A percentile compares a stretch with the other conserved stretches of the same genome.
These are phyloP conservation scores for Sesamia nonagrioides DNA, from an alignment of 1,140 invertebrate species.

Conservation along the genomic window DNA sequence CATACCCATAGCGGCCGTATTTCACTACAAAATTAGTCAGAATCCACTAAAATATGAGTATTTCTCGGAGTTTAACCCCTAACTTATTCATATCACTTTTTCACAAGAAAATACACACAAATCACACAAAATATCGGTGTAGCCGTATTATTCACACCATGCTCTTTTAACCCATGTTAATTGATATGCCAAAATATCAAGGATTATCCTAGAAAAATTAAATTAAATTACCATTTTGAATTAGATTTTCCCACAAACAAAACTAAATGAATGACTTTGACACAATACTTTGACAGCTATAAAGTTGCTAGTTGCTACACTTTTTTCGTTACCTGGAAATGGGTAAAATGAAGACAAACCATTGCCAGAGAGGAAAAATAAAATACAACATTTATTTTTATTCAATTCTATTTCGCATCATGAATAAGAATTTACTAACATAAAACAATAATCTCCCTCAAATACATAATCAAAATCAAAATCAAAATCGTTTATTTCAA, in stretches of 20 bases:
- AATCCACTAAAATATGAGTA: conserved; percentile 10
- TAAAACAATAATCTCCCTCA: too few relatives aligned
- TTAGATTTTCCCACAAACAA: conserved; percentile 62
- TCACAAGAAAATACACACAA: conserved; percentile 53
- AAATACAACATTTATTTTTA: too few relatives aligned
- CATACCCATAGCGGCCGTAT: conserved; percentile 47
- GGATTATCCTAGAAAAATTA: conserved; percentile 61
- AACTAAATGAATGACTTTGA: conserved; percentile 57
- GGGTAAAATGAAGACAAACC: background rate
- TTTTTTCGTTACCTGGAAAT: background rate
- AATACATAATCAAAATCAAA: too few relatives aligned
- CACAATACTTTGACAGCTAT: conserved; percentile 25
- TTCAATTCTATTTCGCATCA: too few relatives aligned
- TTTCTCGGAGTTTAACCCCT: conserved; percentile 40
- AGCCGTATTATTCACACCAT: conserved; percentile 33
- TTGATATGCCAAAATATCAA: conserved; percentile 31
- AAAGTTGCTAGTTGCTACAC: background rate
- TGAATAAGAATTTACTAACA: too few relatives aligned
- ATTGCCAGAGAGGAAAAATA: too few relatives aligned
- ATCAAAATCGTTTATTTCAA: too few relatives aligned
- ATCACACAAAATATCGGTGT: conserved; percentile 54
- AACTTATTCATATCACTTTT: conserved; percentile 54
- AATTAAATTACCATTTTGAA: conserved; percentile 82
- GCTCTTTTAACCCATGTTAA: background rate
- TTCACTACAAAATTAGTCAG: background rate